Evolutionary conservation across 1,140 invertebrate species (phyloP).

Genomic region (Euura saliciscinereae): DNA sequence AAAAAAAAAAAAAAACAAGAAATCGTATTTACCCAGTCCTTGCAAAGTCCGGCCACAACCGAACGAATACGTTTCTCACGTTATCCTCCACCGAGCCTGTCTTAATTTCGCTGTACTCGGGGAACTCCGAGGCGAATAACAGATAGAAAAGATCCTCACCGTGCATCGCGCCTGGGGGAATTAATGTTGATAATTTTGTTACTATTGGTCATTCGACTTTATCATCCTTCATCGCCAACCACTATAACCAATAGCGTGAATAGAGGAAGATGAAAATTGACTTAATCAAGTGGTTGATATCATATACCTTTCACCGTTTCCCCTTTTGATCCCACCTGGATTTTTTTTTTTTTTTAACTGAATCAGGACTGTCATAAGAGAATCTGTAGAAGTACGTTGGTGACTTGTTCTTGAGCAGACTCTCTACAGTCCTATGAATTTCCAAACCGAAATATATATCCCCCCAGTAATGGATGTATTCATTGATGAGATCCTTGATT

Average conservation of each 20-base stretch:
- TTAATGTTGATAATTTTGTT: too few relatives aligned
- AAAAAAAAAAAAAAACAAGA: too few relatives aligned
- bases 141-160: too few relatives aligned
- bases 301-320: too few relatives aligned
- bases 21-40: conserved; percentile 40
- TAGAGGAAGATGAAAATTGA: too few relatives aligned
- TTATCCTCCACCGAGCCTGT: conserved; percentile 33
- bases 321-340: too few relatives aligned
- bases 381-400: conserved; percentile 62
- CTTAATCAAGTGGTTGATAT: too few relatives aligned
- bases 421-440: conserved; percentile 49
- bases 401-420: conserved; percentile 40
- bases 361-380: conserved; percentile 39
- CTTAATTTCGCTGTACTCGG: background rate
- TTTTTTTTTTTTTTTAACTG: background rate
- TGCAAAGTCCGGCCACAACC: conserved; percentile 57
- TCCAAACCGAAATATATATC: conserved; percentile 56
- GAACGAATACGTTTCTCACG: conserved; percentile 38
- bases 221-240: too few relatives aligned
- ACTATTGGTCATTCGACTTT: too few relatives aligned
- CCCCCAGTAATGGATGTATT: conserved; percentile 51
- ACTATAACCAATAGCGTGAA: too few relatives aligned
- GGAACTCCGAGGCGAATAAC: too few relatives aligned
- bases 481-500: conserved; percentile 29
- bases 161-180: too few relatives aligned